Percentiles rank a stretch among this genome's conserved stretches.
Conservation (phyloP, 2,888 invertebrate genomes). For the Sepiola atlantica region DNA sequence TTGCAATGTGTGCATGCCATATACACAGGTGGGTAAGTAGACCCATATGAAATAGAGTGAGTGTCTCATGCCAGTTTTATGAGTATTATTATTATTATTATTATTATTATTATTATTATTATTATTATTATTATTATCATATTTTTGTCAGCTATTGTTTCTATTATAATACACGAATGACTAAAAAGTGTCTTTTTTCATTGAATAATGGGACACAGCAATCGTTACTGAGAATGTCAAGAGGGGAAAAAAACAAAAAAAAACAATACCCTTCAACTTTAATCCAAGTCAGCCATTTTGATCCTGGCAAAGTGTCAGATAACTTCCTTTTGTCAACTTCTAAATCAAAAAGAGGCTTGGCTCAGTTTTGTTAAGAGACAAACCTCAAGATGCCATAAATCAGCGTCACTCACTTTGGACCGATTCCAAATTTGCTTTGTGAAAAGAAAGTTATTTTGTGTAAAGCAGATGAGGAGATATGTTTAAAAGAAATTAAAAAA, state of each 20-base stretch:
- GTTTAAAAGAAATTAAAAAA: background rate
- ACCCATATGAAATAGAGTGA: background rate
- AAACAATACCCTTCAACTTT: background rate
- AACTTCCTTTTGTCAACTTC: background rate
- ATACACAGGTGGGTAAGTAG: background rate
- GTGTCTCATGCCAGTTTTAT: background rate
- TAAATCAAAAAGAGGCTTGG: background rate
- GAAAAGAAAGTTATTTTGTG: background rate
- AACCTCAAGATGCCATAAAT: background rate
- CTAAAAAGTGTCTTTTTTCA: background rate
- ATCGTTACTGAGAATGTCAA: background rate
- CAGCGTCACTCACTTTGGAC: background rate
- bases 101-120: no score
- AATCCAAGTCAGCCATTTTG: slow-evolving; percentile 23
- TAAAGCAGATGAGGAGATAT: background rate
- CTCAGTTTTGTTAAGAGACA: background rate
- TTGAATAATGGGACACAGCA: background rate
- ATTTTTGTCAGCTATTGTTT: background rate
- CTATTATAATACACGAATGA: background rate
- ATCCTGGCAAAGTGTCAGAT: slow-evolving; percentile 3
- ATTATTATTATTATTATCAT: background rate
- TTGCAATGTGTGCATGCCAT: no score
- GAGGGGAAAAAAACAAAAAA: background rate
- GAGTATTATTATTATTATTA: background rate
- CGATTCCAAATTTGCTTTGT: background rate